Evolutionary conservation across 2,888 invertebrate genomes (phyloP), one percentile per base, ranked within the genome.

Genomic region (Hypena proboscidalis): DNA sequence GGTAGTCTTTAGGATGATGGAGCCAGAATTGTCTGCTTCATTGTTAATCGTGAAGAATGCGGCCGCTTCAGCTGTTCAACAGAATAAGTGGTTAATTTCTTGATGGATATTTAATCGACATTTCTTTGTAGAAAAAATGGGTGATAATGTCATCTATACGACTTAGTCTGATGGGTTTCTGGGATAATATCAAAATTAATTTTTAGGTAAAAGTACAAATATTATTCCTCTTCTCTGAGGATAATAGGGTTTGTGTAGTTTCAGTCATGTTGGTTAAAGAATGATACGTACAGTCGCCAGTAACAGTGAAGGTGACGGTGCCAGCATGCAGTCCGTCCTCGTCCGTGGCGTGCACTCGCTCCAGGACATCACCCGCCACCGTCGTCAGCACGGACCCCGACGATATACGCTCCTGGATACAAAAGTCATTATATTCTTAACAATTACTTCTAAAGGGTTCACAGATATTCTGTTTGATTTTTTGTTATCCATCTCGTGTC

Each of bases 321-420:
- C 93, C 94, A 25, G 93, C 94, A 10, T 87, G 74, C 0, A 92
- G 86, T 0, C 91, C 91, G 59, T 93, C 93, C 11, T 89, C 84
- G 66, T 94, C 94, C 0, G 82, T 87, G 0, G 93, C 93, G 9
- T 73, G 42, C 20, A 94, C 80, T 3, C 83, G 69, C 5, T 76
- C 73, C 19, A 94, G 58, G 33, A 75, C 69, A 3, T 74, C 75
- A 0, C 79, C 80, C 23, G 87, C 80, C 13, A 90, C 77, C 1
- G 71, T 72, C 3, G 70, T 64, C 21, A 91, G 65, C 0, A 74
- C 44, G 1, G 78, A 77, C 46, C 80, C 81, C 0, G 67, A 67
- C 5, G 74, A 52, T 0, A 84, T 80, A 3, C 77, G 67, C 50
- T 91, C 90, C 90, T 91, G 52, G n/a, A n/a, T n/a, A n/a, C n/a